Conservation (phyloP, 2,888 invertebrate species). For the Monoplex corrugatus region DNA sequence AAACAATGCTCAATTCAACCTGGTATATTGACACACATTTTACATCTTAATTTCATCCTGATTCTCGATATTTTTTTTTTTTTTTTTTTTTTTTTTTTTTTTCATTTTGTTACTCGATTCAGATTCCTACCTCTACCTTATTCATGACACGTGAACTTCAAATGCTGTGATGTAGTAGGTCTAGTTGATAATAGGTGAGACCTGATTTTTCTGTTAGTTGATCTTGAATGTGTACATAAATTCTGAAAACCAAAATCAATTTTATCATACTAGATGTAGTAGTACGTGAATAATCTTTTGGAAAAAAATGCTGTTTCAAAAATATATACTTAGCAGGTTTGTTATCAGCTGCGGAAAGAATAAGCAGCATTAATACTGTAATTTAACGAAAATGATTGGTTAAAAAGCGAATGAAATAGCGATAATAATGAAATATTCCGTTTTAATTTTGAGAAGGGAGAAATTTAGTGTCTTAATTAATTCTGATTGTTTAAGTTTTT, state of each 20-base stretch:
- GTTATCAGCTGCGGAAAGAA: no score
- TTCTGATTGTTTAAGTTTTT: no score
- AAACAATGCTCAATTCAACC: neutral
- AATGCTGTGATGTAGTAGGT: conserved; percentile 42
- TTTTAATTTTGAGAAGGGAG: no score
- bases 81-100: neutral
- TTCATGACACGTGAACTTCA: conserved; percentile 32
- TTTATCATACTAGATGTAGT: no score
- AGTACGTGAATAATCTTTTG: no score
- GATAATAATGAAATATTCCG: no score
- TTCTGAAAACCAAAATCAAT: neutral
- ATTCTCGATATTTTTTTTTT: neutral
- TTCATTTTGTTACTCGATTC: conserved; percentile 8
- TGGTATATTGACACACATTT: conserved; percentile 11
- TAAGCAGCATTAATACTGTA: no score
- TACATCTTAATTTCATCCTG: neutral
- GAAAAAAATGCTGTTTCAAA: no score
- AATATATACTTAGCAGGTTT: no score
- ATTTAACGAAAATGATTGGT: no score
- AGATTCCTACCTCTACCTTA: conserved; percentile 40
- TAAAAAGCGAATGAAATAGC: no score
- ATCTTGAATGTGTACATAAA: neutral
- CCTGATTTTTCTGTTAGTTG: neutral
- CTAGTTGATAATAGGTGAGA: neutral
- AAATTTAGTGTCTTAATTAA: no score